phyloP scores from a whole-genome alignment of 2,797 vertebrate genomes.

The Oceanodroma leucorhoa region DNA sequence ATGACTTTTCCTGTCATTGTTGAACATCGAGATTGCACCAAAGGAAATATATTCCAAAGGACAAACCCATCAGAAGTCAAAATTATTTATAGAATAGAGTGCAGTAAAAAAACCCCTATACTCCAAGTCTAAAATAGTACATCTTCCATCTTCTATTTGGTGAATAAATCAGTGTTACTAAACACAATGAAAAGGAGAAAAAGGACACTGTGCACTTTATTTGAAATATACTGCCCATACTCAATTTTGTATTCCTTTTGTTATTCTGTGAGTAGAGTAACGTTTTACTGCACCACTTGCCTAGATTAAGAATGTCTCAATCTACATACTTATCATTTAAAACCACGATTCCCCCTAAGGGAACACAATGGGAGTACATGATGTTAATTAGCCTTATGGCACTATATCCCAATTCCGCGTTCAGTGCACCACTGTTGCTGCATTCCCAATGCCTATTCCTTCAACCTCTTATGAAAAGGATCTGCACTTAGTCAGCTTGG shows the following conservation, averaged over 20 bases:
- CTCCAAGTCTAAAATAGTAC: background rate
- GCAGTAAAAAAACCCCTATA: background rate
- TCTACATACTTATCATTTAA: constrained; percentile 28
- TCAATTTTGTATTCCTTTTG: background rate
- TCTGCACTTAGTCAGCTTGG: background rate
- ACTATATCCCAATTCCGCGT: background rate
- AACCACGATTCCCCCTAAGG: constrained; percentile 6
- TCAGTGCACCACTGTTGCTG: background rate
- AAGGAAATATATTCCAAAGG: constrained; percentile 12
- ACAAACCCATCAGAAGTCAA: background rate
- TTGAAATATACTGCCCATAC: background rate
- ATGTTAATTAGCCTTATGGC: constrained; percentile 46
- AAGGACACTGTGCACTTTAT: background rate
- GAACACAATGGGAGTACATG: constrained; percentile 14
- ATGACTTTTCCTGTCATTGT: background rate
- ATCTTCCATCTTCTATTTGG: background rate
- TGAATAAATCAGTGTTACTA: constrained; percentile 2
- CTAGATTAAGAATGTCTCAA: constrained; percentile 37
- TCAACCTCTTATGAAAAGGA: constrained; percentile 5
- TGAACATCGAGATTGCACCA: background rate
- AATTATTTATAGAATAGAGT: constrained; percentile 28
- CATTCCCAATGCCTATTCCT: constrained; percentile 13
- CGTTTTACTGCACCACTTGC: constrained; percentile 27
- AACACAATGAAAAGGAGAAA: constrained; percentile 1
- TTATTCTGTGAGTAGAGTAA: background rate